phyloP scores from a whole-genome alignment of 2,888 invertebrate genomes.

The Meiosimyza decipiens region DNA sequence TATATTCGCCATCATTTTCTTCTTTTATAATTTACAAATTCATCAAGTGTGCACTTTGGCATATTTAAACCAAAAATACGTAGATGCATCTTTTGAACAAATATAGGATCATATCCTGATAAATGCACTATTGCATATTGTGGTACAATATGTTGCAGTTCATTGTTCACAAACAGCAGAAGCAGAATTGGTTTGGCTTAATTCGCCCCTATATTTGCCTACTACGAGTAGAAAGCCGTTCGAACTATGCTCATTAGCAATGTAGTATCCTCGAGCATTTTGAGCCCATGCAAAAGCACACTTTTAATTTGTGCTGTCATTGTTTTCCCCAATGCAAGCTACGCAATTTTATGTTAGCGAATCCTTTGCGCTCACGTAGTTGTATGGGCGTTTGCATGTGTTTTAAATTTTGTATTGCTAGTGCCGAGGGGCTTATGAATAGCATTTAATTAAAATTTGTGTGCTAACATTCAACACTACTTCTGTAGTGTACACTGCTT shows the following conservation, averaged over 20 bases:
- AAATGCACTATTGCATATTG: too few relatives aligned
- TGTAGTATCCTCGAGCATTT: background rate
- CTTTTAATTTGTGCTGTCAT: slow-evolving; percentile 16
- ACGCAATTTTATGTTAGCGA: background rate
- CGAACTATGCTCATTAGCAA: slow-evolving; percentile 1
- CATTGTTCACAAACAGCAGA: slow-evolving; percentile 20
- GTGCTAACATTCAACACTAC: background rate
- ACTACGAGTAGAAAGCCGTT: too few relatives aligned
- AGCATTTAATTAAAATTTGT: slow-evolving; percentile 11
- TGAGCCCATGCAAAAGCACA: background rate
- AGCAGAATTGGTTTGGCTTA: slow-evolving; percentile 32
- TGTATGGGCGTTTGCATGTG: background rate
- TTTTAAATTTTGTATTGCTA: background rate
- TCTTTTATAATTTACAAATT: background rate
- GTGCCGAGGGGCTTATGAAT: background rate
- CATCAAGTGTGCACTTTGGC: background rate
- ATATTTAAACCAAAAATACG: too few relatives aligned
- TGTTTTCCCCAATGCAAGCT: slow-evolving; percentile 10
- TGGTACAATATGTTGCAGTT: slow-evolving; percentile 31
- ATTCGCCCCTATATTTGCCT: slow-evolving; percentile 5
- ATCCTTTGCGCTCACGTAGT: background rate
- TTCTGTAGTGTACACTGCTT: too few relatives aligned
- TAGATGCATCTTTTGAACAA: too few relatives aligned
- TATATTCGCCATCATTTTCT: too few relatives aligned
- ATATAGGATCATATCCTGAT: too few relatives aligned